phyloP scores from a whole-genome alignment of 2,797 vertebrate species.

The Oceanodroma leucorhoa region DNA sequence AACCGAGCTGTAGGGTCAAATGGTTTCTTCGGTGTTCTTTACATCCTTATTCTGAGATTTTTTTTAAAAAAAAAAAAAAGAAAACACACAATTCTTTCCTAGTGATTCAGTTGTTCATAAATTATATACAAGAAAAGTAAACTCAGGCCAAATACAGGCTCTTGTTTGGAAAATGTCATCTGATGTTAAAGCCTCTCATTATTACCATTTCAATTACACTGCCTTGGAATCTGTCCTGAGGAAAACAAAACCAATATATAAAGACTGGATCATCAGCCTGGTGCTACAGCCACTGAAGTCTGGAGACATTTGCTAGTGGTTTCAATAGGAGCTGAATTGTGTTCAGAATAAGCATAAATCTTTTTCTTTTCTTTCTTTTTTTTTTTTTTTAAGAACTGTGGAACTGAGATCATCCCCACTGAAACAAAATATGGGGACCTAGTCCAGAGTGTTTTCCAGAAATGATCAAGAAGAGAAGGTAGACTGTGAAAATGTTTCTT shows the following conservation, averaged over 20 bases:
- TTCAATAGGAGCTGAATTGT: neutral
- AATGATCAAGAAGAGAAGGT: neutral
- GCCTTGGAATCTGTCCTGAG: neutral
- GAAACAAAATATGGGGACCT: neutral
- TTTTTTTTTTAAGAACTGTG: neutral
- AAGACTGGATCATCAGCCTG: neutral
- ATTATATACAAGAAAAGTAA: neutral
- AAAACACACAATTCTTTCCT: neutral
- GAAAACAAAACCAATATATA: slow-evolving; percentile 32
- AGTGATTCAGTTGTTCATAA: neutral
- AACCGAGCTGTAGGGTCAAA: neutral
- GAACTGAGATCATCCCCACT: neutral
- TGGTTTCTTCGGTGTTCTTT: neutral
- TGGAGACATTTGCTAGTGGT: neutral
- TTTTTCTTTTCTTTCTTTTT: neutral
- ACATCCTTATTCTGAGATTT: neutral
- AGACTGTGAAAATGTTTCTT: neutral
- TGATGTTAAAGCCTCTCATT: slow-evolving; percentile 12
- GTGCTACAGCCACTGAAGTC: neutral
- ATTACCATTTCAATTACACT: slow-evolving; percentile 14
- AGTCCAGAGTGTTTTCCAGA: neutral
- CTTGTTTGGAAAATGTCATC: neutral
- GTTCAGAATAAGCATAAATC: neutral
- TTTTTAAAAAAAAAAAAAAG: neutral
- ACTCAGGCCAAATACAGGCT: neutral